A percentile compares a stretch with the other conserved stretches of the same genome.
These are phyloP conservation scores for Propithecus perrieri DNA, from an alignment of 2,797 vertebrate species.

Conservation along the genomic window DNA sequence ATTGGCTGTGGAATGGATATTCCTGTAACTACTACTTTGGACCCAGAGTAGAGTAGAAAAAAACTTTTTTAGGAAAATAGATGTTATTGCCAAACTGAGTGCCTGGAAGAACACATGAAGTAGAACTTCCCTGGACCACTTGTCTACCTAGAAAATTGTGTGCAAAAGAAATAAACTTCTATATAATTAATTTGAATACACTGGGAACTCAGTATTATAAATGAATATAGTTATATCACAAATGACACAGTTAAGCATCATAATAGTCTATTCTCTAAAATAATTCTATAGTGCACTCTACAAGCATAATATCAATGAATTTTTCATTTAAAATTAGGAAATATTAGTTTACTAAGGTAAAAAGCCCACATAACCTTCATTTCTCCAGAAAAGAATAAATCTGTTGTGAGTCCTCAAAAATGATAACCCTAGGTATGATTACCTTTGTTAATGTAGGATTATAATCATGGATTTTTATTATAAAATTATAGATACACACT, in stretches of 20 bases:
- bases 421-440: background rate
- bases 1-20: background rate
- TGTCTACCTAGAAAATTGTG: background rate
- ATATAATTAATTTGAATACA: background rate
- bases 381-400: background rate
- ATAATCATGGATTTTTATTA: background rate
- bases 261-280: background rate
- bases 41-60: background rate
- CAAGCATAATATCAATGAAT: background rate
- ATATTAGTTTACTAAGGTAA: background rate
- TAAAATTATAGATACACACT: background rate
- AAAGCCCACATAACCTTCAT: background rate
- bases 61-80: background rate
- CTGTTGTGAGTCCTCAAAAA: background rate
- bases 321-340: background rate
- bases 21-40: background rate
- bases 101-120: background rate
- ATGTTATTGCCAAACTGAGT: background rate
- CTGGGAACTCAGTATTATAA: background rate
- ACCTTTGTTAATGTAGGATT: background rate
- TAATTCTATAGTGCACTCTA: background rate
- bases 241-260: background rate
- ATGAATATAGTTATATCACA: background rate
- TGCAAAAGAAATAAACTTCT: background rate
- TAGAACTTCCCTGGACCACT: background rate